These are phyloP conservation scores for Pterophyllum scalare DNA, from an alignment of 2,113 vertebrate species.

Conservation along the genomic window DNA sequence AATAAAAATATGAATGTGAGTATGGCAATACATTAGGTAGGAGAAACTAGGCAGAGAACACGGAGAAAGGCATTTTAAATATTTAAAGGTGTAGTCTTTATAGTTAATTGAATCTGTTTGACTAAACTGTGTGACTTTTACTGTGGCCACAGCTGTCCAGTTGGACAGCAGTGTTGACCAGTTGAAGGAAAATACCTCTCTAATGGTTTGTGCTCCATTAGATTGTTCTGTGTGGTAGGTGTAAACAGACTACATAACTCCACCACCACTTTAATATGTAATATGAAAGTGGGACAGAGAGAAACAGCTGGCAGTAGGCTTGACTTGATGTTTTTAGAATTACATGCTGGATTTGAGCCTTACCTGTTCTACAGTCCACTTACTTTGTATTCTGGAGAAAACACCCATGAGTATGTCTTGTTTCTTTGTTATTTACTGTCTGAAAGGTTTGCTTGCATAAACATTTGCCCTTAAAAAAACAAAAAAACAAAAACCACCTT, in stretches of 20 bases:
- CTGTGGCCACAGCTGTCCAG: slow-evolving; percentile 26
- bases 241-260: neutral
- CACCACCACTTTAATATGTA: neutral
- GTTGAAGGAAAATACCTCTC: neutral
- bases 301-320: neutral
- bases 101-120: slow-evolving; percentile 4
- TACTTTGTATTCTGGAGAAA: neutral
- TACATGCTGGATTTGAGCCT: slow-evolving; percentile 65
- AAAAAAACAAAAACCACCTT: neutral
- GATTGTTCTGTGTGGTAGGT: neutral
- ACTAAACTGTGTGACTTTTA: neutral
- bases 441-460: neutral
- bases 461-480: neutral
- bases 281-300: slow-evolving; percentile 19
- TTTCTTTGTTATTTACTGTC: neutral
- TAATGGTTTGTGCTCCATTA: neutral
- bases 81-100: slow-evolving; percentile 49
- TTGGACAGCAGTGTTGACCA: neutral
- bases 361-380: neutral
- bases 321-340: slow-evolving; percentile 22
- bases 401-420: neutral
- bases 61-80: slow-evolving; percentile 28
- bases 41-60: slow-evolving; percentile 41
- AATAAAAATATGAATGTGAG: slow-evolving; percentile 68
- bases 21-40: slow-evolving; percentile 63